Percentiles rank a stretch among this genome's conserved stretches.
Conservation (phyloP, 1,140 invertebrate species). For the Cydia amplana region DNA sequence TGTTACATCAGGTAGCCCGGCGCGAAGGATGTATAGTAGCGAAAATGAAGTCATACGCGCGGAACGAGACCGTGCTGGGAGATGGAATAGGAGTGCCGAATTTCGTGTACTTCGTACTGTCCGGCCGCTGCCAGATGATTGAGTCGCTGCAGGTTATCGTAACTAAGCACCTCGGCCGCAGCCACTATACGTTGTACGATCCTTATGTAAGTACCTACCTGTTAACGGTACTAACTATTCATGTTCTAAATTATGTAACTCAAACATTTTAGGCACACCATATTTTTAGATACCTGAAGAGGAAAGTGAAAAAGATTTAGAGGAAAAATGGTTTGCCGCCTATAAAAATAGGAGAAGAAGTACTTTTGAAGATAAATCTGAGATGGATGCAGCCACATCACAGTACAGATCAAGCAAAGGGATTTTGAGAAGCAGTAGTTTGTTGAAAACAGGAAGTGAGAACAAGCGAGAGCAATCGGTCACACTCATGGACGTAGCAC, state of each 20-base stretch:
- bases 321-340: slow-evolving; percentile 66
- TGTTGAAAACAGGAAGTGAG: neutral
- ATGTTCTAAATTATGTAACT: too few species aligned
- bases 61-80: slow-evolving; percentile 81
- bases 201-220: slow-evolving; percentile 59
- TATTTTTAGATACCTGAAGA: slow-evolving; percentile 44
- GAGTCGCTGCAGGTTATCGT: slow-evolving; percentile 80
- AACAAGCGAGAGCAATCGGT: neutral
- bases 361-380: neutral
- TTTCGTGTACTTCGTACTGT: slow-evolving; percentile 83
- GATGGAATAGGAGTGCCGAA: slow-evolving; percentile 81
- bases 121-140: slow-evolving; percentile 82
- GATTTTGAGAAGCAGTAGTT: neutral
- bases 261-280: too few species aligned
- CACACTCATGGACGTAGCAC: neutral
- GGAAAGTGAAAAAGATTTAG: slow-evolving; percentile 71
- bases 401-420: neutral
- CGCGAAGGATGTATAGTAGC: slow-evolving; percentile 84
- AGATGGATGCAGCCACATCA: neutral
- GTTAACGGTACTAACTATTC: too few species aligned
- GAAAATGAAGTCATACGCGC: slow-evolving; percentile 80
- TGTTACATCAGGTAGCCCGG: slow-evolving; percentile 64
- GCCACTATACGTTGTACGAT: slow-evolving; percentile 76
- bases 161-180: slow-evolving; percentile 56
- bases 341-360: slow-evolving; percentile 34